Conservation (phyloP, 2,888 invertebrate species). For the Atrina japonica region DNA sequence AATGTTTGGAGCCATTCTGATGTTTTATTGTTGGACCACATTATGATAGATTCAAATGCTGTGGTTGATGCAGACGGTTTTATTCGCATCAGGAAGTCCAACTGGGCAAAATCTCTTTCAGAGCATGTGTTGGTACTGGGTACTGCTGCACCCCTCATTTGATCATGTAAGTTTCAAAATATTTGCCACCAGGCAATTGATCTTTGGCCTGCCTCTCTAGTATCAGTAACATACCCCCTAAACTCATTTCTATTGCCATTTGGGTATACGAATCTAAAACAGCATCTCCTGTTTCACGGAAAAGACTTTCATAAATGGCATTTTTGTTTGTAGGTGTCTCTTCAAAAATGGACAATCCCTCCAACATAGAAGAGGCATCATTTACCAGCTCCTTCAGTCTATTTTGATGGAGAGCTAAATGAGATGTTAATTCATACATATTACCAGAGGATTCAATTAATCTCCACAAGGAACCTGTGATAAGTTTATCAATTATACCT, state of each 20-base stretch:
- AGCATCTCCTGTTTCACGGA: not conserved
- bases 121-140: constrained; percentile 29
- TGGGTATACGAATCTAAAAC: constrained; percentile 35
- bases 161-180: constrained; percentile 4
- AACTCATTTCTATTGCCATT: constrained; percentile 31
- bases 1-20: constrained; percentile 26
- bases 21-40: constrained; percentile 46
- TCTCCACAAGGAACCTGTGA: constrained; percentile 30
- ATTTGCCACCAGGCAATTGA: constrained; percentile 46
- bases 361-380: not conserved
- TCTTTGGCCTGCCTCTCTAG: constrained; percentile 42
- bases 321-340: constrained; percentile 2
- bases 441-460: constrained; percentile 42
- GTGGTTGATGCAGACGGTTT: constrained; percentile 34
- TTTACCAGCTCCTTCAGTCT: constrained; percentile 17
- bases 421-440: constrained; percentile 27
- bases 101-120: constrained; percentile 31
- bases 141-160: not conserved
- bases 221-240: constrained; percentile 24
- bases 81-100: constrained; percentile 31
- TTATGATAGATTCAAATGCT: constrained; percentile 34
- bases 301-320: constrained; percentile 26
- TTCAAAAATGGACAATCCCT: not conserved
- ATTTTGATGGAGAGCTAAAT: constrained; percentile 25
- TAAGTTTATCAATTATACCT: constrained; percentile 24